A percentile compares a stretch with the other conserved stretches of the same genome.
These are phyloP conservation scores for Cephus nigrinus DNA, from an alignment of 2,888 invertebrate genomes.

Conservation along the genomic window DNA sequence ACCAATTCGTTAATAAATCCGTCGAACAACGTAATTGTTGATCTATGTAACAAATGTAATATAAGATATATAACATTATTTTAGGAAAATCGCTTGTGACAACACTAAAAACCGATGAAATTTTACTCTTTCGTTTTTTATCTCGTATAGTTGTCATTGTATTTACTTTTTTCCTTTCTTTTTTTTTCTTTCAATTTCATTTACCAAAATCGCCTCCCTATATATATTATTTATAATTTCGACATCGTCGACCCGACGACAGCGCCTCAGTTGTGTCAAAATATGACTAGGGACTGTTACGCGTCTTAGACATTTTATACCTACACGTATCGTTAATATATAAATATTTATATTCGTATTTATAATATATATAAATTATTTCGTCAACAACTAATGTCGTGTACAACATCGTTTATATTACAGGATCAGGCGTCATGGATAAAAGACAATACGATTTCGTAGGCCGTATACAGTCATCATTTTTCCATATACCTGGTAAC, in stretches of 20 bases:
- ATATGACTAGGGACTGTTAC: slow-evolving; percentile 45
- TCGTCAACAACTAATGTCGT: slow-evolving; percentile 29
- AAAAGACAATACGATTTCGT: slow-evolving; percentile 1
- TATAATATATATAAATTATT: slow-evolving; percentile 25
- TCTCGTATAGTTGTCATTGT: not conserved
- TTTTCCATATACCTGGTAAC: not conserved
- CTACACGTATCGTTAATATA: slow-evolving; percentile 12
- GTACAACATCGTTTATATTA: slow-evolving; percentile 21
- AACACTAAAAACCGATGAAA: not conserved
- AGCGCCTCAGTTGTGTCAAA: slow-evolving; percentile 49
- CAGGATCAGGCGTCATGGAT: slow-evolving; percentile 7
- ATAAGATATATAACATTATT: slow-evolving; percentile 24
- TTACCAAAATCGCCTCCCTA: slow-evolving; percentile 13
- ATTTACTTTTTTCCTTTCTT: not conserved
- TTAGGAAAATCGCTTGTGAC: not conserved
- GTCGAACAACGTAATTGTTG: not conserved
- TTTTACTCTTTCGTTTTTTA: not conserved
- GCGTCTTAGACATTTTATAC: slow-evolving; percentile 28
- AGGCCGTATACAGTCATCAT: not conserved
- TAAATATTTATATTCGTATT: slow-evolving; percentile 26
- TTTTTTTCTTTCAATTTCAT: not conserved
- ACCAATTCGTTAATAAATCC: not conserved
- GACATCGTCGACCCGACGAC: slow-evolving; percentile 10
- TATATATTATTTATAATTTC: not conserved
- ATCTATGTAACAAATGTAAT: slow-evolving; percentile 33